Evolutionary conservation across 2,797 vertebrate genomes (phyloP).

Genomic region (Macrochelys suwanniensis): DNA sequence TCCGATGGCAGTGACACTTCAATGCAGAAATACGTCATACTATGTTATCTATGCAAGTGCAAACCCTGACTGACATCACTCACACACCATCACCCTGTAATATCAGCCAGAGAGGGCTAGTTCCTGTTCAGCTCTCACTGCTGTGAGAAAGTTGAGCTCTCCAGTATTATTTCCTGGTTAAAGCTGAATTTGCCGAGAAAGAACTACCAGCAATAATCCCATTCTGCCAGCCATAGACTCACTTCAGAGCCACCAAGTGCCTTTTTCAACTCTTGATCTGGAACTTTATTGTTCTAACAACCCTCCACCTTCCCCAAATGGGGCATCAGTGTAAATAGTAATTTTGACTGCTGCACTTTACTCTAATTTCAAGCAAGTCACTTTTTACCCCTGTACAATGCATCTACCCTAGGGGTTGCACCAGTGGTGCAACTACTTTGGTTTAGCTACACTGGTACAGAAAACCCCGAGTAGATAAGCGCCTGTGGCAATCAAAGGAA

Average conservation of each 20-base stretch:
- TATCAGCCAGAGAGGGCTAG: not conserved
- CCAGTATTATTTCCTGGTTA: not conserved
- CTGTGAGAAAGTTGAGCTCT: not conserved
- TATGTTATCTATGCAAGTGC: not conserved
- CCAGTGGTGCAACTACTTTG: not conserved
- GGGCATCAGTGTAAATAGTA: not conserved
- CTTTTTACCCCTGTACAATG: not conserved
- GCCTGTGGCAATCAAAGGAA: not conserved
- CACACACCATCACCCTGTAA: fast-evolving
- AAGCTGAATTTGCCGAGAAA: not conserved
- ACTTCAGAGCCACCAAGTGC: not conserved
- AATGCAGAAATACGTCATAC: not conserved
- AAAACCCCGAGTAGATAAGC: not conserved
- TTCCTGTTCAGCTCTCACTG: not conserved
- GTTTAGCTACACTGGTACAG: fast-evolving
- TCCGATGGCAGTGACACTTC: not conserved
- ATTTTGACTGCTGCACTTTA: not conserved
- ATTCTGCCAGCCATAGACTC: not conserved
- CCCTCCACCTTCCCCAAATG: fast-evolving
- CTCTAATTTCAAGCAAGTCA: fast-evolving
- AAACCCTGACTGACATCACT: not conserved
- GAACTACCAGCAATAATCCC: not conserved
- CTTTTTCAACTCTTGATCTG: not conserved
- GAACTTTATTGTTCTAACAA: not conserved
- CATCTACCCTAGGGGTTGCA: fast-evolving